Conservation (phyloP, 2,888 invertebrate genomes). For the Cryptocheilus praepositus region DNA sequence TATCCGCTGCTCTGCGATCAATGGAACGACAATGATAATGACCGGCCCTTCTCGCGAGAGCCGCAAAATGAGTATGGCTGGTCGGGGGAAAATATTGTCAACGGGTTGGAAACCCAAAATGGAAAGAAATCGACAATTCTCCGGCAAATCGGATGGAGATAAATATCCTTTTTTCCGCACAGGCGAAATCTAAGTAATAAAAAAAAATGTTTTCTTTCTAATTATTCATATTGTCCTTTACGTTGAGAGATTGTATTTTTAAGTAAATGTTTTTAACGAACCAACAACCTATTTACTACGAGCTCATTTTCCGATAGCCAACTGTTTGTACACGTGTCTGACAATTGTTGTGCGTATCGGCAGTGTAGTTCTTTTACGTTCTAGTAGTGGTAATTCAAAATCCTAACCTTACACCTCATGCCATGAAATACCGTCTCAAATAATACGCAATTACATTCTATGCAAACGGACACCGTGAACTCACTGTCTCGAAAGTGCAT, state of each 20-base stretch:
- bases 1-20: conserved; percentile 42
- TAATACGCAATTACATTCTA: too few relatives aligned
- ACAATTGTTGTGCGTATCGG: too few relatives aligned
- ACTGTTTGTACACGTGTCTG: too few relatives aligned
- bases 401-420: too few relatives aligned
- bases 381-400: too few relatives aligned
- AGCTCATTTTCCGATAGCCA: too few relatives aligned
- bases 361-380: too few relatives aligned
- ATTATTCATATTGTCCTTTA: conserved; percentile 42
- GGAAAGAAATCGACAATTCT: conserved; percentile 46
- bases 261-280: conserved; percentile 48
- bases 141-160: conserved; percentile 37
- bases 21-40: conserved; percentile 33
- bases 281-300: conserved; percentile 18
- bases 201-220: conserved; percentile 45
- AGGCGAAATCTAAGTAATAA: conserved; percentile 44
- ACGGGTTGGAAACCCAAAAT: conserved; percentile 66
- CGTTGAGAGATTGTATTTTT: conserved; percentile 52
- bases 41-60: conserved; percentile 38
- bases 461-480: too few relatives aligned
- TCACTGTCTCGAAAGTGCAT: too few relatives aligned
- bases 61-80: conserved; percentile 24
- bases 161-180: conserved; percentile 35
- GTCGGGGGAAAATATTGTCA: conserved; percentile 34
- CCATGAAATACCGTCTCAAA: too few relatives aligned